Evolutionary conservation across 2,888 invertebrate species (phyloP), one percentile per base, ranked within the genome.

Genomic region (Agrochola litura): DNA sequence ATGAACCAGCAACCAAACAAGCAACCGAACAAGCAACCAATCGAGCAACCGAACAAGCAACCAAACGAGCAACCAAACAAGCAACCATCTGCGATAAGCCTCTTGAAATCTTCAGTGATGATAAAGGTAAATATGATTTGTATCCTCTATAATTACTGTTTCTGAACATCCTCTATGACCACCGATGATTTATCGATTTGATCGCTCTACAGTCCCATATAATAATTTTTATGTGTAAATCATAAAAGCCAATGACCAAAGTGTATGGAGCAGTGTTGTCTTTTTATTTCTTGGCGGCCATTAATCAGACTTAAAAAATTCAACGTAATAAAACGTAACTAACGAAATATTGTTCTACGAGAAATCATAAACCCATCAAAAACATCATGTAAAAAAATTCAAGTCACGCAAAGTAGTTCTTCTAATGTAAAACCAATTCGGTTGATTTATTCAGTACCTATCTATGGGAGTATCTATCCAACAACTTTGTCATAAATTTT

Each of bases 41-140:
- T 14, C 14, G 49, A 37, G 19, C 16, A 37, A 49, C n/a, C 1
- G 46, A 30, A 30, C 30, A 30, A 30, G 30, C 30, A 30, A 30
- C 30, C 2, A 30, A 30, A 30, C 30, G 2, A 30, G 30, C 30
- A 49, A 19, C 19, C 22, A 30, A 56, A 16, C 14, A 58, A 37
- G 19, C 16, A 37, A 49, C n/a, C 1, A 56, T 56, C 8, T 1
- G 16, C 9, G 2, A 46, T 12, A 10, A 46, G 12, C 30, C 16
- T 37, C 3, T 73, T 22, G 73, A 74, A 43, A 14, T 10, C 9
- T 9, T 9, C 16, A 9, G 5, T 54, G n/a, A 0, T 46, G 14
- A 73, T 58, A 37, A 56, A 46, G 73, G 73, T 74, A 52, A 73
- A 72, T 72, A 54, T 19, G 37, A 14, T 49, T 49, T 12, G 25